phyloP scores from a whole-genome alignment of 2,888 invertebrate genomes.

The Papilio elwesi region DNA sequence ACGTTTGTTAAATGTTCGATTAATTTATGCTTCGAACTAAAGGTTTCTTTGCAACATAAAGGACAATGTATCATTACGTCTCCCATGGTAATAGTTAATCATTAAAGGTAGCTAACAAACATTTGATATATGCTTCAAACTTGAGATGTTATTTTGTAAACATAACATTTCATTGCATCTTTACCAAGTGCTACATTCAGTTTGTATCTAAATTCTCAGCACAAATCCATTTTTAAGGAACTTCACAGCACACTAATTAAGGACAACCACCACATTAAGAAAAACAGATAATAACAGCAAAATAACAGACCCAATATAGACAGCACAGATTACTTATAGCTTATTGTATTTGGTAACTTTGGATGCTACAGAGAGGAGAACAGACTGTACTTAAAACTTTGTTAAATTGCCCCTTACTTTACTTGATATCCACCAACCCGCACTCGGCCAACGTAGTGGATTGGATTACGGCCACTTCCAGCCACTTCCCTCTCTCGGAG shows the following conservation, averaged over 20 bases:
- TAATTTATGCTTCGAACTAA: constrained; percentile 83
- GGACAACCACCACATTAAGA: constrained; percentile 58
- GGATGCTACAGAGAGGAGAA: too few relatives aligned
- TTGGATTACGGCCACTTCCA: too few relatives aligned
- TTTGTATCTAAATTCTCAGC: constrained; percentile 71
- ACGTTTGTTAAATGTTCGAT: constrained; percentile 79
- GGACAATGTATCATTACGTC: constrained; percentile 82
- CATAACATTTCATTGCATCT: constrained; percentile 54
- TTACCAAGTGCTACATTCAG: constrained; percentile 62
- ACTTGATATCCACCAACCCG: too few relatives aligned
- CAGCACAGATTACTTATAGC: constrained; percentile 8
- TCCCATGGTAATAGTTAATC: constrained; percentile 72
- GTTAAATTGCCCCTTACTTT: too few relatives aligned
- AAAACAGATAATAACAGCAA: not conserved
- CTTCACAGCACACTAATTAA: constrained; percentile 72
- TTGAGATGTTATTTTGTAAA: constrained; percentile 59
- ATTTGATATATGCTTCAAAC: constrained; percentile 11
- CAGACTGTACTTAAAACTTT: too few relatives aligned
- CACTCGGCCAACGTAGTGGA: too few relatives aligned
- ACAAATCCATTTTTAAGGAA: constrained; percentile 72
- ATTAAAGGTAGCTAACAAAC: constrained; percentile 16
- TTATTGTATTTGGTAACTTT: too few relatives aligned
- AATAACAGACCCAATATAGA: not conserved
- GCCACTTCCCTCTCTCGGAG: too few relatives aligned
- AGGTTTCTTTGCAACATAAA: constrained; percentile 86